phyloP scores from a whole-genome alignment of 1,140 invertebrate species.

The Leptinotarsa defecta region DNA sequence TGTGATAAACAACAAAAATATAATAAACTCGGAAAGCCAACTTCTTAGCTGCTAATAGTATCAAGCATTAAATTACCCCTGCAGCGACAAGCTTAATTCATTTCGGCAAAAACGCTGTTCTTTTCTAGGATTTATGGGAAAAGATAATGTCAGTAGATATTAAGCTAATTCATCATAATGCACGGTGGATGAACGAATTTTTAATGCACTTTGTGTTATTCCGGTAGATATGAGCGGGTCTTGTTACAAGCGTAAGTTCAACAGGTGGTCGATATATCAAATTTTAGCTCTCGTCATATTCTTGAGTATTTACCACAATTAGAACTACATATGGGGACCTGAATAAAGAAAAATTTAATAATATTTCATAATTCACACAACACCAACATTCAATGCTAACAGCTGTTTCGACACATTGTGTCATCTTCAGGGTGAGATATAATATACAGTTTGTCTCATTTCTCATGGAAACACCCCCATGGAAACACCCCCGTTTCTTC shows the following conservation, averaged over 20 bases:
- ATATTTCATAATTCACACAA: too few relatives aligned
- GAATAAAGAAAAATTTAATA: too few relatives aligned
- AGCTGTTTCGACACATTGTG: too few relatives aligned
- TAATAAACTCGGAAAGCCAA: neutral
- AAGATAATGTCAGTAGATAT: neutral
- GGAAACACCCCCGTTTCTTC: too few relatives aligned
- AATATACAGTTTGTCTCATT: too few relatives aligned
- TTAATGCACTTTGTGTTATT: constrained; percentile 6
- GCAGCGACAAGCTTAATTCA: constrained; percentile 1
- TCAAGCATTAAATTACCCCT: neutral
- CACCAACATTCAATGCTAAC: too few relatives aligned
- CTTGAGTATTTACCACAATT: too few relatives aligned
- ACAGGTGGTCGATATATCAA: neutral
- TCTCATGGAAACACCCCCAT: too few relatives aligned
- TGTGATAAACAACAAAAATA: neutral
- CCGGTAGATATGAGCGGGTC: neutral
- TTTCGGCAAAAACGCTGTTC: neutral
- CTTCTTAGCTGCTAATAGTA: constrained; percentile 1
- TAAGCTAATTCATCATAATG: neutral
- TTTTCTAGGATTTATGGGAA: neutral
- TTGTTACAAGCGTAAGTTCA: neutral
- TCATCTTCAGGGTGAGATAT: too few relatives aligned
- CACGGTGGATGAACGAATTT: constrained; percentile 2
- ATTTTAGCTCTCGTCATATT: too few relatives aligned
- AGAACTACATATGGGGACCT: too few relatives aligned